Evolutionary conservation across 1,140 invertebrate genomes (phyloP), one percentile per base, ranked within the genome.

Genomic region (Leptopilina clavipes): DNA sequence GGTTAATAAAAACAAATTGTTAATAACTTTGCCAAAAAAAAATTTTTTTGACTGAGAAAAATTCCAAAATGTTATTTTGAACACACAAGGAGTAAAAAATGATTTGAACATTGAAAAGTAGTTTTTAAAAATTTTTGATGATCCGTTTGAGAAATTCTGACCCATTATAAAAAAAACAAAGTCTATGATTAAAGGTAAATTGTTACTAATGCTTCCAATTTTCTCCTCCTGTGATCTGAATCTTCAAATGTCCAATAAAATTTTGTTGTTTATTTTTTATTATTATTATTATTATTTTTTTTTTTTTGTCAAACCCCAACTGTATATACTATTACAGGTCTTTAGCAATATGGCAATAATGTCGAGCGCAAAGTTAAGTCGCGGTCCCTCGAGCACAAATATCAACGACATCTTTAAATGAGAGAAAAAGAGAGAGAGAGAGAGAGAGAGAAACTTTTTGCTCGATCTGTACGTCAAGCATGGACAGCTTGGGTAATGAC

Each of bases 401-500:
- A 65, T 65, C 22, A 65, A 65, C 59, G 25, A 65, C 22, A 65
- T 65, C 22, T 31, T 52, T 14, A 59, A 31, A 40, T 6, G n/a
- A 40, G 5, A 8, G 3, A 40, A 0, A 8, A 6, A 40, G 37
- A 40, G 5, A 40, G 8, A 40, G 37, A 40, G 37, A 40, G 37
- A 40, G 37, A 40, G 37, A 40, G 37, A 40, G 8, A 40, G 8
- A 40, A 40, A 65, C 59, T 65, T 65, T 65, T 65, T 65, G 59
- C 22, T 31, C 11, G 11, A 25, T n/a, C 59, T 65, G 59, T 65
- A 65, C 59, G 25, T 65, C 25, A 31, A 65, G 59, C 59, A 14
- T 65, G 59, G 59, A 65, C 25, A 65, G 59, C 59, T 65, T 65
- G 22, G 59, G 59, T 65, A 65, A 65, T 65, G 59, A 65, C 59